Percentiles rank a stretch among this genome's conserved stretches.
Conservation (phyloP, 30 jellyfish, hydroid and myxozoan species). For the Sanderia malayensis region DNA sequence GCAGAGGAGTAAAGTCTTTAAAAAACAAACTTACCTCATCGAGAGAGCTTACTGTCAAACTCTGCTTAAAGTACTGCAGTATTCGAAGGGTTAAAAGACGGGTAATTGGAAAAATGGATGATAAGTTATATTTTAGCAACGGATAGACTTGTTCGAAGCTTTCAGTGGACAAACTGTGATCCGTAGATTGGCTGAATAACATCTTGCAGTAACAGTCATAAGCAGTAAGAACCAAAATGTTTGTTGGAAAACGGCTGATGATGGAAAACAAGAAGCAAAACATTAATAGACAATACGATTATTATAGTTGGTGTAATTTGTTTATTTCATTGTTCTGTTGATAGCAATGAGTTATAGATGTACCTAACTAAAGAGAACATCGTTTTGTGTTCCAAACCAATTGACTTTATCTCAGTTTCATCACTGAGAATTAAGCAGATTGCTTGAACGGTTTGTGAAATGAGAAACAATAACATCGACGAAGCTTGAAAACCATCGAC, state of each 20-base stretch:
- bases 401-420: background rate
- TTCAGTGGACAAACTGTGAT: background rate
- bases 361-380: constrained; percentile 24
- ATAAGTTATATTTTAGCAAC: constrained; percentile 26
- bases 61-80: background rate
- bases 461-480: background rate
- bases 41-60: no score
- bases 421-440: constrained; percentile 5
- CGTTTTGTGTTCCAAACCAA: background rate
- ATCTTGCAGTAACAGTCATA: constrained; percentile 15
- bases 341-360: no score
- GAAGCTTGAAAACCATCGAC: background rate
- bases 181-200: background rate
- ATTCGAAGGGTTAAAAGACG: constrained; percentile 52
- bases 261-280: no score
- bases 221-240: constrained; percentile 37
- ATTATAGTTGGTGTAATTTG: no score
- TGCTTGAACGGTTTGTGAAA: constrained; percentile 40
- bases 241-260: constrained; percentile 10
- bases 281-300: no score
- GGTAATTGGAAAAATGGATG: constrained; percentile 18
- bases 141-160: constrained; percentile 8
- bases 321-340: no score
- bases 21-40: no score
- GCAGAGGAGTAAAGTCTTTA: no score